Evolutionary conservation across 2,797 vertebrate species (phyloP).

Genomic region (Sebastiscus albofasciatus): DNA sequence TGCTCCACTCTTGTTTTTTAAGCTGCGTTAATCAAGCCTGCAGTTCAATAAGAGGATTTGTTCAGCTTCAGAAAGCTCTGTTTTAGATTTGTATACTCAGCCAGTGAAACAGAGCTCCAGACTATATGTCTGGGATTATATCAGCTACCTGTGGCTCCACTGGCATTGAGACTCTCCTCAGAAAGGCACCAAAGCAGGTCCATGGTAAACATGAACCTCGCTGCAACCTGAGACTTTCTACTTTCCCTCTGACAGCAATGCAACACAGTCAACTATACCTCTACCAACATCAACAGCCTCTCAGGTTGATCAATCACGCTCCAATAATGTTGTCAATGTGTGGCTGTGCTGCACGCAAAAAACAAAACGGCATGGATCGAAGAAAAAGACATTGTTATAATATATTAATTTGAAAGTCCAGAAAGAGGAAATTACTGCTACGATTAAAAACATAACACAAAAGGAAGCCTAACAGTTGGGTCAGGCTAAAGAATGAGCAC

Average conservation of each 20-base stretch:
- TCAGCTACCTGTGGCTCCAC: conserved; percentile 32
- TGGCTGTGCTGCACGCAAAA: background rate
- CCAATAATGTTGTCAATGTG: conserved; percentile 8
- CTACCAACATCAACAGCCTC: background rate
- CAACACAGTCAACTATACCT: background rate
- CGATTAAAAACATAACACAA: background rate
- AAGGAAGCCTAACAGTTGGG: background rate
- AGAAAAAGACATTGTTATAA: background rate
- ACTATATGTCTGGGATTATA: conserved; percentile 37
- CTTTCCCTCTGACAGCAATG: conserved; percentile 8
- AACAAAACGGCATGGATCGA: background rate
- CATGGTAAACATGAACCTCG: conserved; percentile 40
- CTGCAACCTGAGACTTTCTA: conserved; percentile 27
- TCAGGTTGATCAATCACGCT: background rate
- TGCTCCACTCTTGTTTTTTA: conserved; percentile 15
- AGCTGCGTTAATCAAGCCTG: conserved; percentile 28
- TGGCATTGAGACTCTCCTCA: background rate
- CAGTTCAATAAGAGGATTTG: conserved; percentile 53
- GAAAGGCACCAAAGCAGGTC: conserved; percentile 27
- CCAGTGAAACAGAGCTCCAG: conserved; percentile 39
- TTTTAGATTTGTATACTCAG: conserved; percentile 42
- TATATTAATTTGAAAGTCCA: background rate
- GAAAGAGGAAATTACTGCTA: background rate
- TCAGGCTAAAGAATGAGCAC: background rate
- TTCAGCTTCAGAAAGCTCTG: conserved; percentile 52